Conservation (phyloP, 1,140 invertebrate genomes). For the Eubasilissa regina region DNA sequence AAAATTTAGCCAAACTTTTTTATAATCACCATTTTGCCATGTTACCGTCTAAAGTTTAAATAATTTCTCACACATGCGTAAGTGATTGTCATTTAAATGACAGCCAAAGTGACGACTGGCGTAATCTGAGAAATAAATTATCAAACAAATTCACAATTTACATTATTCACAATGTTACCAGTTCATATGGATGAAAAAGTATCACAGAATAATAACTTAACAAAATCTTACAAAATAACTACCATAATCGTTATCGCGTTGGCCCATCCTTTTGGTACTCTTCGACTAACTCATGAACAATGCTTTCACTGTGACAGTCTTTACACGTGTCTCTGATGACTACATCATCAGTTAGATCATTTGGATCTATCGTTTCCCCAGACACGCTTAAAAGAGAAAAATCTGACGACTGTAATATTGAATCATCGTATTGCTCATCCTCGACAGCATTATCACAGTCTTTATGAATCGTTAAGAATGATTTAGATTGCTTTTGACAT, state of each 20-base stretch:
- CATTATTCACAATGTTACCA: conserved; percentile 32
- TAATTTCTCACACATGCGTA: no score
- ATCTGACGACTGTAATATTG: conserved; percentile 19
- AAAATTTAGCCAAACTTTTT: no score
- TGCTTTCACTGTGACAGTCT: conserved; percentile 14
- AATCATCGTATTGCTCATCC: neutral
- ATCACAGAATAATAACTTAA: conserved; percentile 23
- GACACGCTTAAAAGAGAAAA: neutral
- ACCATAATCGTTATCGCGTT: conserved; percentile 15
- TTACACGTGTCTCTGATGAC: neutral
- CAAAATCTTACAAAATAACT: neutral
- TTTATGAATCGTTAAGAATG: neutral
- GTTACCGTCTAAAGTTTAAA: no score
- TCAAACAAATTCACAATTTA: conserved; percentile 1
- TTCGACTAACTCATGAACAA: conserved; percentile 7
- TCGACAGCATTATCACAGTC: neutral
- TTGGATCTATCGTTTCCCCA: neutral
- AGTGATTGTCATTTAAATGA: no score
- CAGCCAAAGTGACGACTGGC: no score
- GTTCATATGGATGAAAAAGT: conserved; percentile 26
- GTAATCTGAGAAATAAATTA: no score
- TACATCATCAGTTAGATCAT: neutral
- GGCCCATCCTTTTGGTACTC: conserved; percentile 16
- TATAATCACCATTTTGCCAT: no score
- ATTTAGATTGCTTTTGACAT: conserved; percentile 4